Evolutionary conservation across 2,888 invertebrate genomes (phyloP), one percentile per base, ranked within the genome.

Genomic region (Oligia fasciuncula): DNA sequence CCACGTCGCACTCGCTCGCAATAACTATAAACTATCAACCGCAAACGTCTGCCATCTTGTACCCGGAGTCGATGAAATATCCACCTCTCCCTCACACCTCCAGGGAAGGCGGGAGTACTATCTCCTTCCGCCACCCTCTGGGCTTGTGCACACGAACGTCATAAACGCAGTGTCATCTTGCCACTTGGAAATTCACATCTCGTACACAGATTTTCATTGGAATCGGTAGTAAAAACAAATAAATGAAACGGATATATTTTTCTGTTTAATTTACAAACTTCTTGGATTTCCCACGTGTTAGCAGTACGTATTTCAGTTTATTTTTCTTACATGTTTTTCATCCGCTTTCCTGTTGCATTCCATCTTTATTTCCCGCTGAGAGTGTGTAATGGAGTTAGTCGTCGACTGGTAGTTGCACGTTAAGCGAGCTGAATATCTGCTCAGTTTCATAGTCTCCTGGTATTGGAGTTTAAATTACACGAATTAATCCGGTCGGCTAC

Each of bases 21-120:
- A 96, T 97, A 96, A 96, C 96, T 96, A 97, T 96, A 96, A 96
- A 97, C 96, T 96, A 96, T 96, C 96, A 96, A 95, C 96, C 96
- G 94, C 96, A 95, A 96, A 96, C 94, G 96, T 95, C 96, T 96
- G 95, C 96, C 96, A 96, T 97, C 96, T 96, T 96, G 96, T 95
- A 95, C 92, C 91, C 88, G 93, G 91, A 96, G 92, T 94, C 95
- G 96, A 95, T 96, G 96, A 94, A 95, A 94, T 94, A 94, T 93
- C 94, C 91, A 89, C 94, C 93, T 95, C 95, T 95, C 94, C 91
- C 94, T 95, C 94, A 90, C 92, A 91, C 94, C 91, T 89, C 85
- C 63, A 79, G 80, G 88, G 87, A 90, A 76, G 87, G 81, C 84
- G 81, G 85, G 88, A 83, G 87, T 83, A 77, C 89, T 85, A 82